These are phyloP conservation scores for Callocephalon fimbriatum DNA, from an alignment of 2,113 vertebrate species.

Conservation along the genomic window DNA sequence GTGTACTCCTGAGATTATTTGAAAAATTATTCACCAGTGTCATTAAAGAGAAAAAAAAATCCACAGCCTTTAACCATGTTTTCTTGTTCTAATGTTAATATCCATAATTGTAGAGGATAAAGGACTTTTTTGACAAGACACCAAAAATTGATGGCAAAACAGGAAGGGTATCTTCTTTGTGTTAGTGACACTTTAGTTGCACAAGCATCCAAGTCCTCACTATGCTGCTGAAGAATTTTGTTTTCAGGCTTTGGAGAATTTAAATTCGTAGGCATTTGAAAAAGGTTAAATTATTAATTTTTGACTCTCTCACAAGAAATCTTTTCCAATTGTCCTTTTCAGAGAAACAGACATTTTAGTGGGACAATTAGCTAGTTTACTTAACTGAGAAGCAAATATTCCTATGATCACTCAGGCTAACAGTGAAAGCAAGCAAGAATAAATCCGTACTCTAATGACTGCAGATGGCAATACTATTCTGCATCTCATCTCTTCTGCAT, in stretches of 20 bases:
- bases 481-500: slow-evolving; percentile 31
- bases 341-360: slow-evolving; percentile 49
- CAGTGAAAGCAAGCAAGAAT: slow-evolving; percentile 29
- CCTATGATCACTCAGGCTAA: slow-evolving; percentile 61
- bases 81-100: background rate
- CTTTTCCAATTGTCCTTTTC: slow-evolving; percentile 43
- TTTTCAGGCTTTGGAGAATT: background rate
- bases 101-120: background rate
- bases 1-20: background rate
- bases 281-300: background rate
- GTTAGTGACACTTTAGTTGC: background rate
- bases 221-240: background rate
- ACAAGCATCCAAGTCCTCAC: background rate
- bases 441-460: slow-evolving; percentile 51
- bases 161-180: background rate
- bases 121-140: background rate
- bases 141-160: background rate
- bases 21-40: background rate
- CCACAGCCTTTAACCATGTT: background rate
- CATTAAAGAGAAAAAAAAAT: background rate
- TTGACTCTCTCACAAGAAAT: background rate
- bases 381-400: slow-evolving; percentile 67
- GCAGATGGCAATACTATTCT: slow-evolving; percentile 56
- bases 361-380: slow-evolving; percentile 66
- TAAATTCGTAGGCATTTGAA: background rate